A percentile compares a stretch with the other conserved stretches of the same genome.
These are phyloP conservation scores for Euglossa dilemma DNA, from an alignment of 1,140 invertebrate species.

Conservation along the genomic window DNA sequence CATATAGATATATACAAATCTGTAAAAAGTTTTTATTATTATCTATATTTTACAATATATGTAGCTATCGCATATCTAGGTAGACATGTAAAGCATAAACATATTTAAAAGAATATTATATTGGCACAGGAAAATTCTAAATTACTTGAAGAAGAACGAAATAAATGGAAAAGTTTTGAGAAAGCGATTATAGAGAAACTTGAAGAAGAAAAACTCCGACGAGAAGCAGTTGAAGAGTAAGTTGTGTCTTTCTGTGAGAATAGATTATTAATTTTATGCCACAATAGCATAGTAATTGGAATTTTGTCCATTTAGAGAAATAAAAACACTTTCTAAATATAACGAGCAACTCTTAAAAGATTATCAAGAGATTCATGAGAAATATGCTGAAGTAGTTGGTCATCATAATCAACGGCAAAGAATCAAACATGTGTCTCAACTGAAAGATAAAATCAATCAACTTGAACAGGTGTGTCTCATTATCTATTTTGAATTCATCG, in stretches of 20 bases:
- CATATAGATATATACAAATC: too few species aligned
- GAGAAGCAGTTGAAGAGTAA: slow-evolving; percentile 68
- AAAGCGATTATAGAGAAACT: slow-evolving; percentile 62
- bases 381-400: slow-evolving; percentile 85
- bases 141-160: slow-evolving; percentile 31
- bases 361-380: slow-evolving; percentile 83
- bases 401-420: slow-evolving; percentile 88
- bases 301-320: slow-evolving; percentile 65
- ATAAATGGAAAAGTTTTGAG: slow-evolving; percentile 55
- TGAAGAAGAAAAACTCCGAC: slow-evolving; percentile 67
- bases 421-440: slow-evolving; percentile 85
- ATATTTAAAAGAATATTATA: too few species aligned
- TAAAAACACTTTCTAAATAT: slow-evolving; percentile 59
- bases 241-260: slow-evolving; percentile 16
- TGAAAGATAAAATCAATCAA: slow-evolving; percentile 84
- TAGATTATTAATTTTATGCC: neutral
- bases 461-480: slow-evolving; percentile 82
- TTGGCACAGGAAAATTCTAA: too few species aligned
- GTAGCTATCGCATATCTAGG: too few species aligned
- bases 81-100: too few species aligned
- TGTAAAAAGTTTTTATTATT: too few species aligned
- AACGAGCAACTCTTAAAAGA: slow-evolving; percentile 76
- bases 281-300: neutral
- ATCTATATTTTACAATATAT: neutral
- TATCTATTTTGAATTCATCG: slow-evolving; percentile 24